A percentile compares a stretch with the other conserved stretches of the same genome.
Conservation (phyloP, 1,140 invertebrate species). For the Latrodectus geometricus region DNA sequence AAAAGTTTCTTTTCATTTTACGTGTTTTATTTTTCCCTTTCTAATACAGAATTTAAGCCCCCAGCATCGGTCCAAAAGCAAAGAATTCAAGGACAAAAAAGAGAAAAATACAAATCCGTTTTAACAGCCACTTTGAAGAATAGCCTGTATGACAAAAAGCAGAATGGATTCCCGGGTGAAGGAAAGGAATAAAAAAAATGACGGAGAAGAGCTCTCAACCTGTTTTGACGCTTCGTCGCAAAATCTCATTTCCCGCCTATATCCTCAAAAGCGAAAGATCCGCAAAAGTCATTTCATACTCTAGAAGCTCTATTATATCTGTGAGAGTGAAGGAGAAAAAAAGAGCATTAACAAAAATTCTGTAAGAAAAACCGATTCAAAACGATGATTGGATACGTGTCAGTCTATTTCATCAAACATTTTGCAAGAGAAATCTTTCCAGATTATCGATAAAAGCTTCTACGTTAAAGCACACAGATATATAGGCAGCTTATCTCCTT, state of each 20-base stretch:
- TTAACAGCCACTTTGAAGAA: constrained; percentile 8
- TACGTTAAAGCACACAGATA: background rate
- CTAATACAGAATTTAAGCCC: background rate
- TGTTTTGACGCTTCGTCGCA: constrained; percentile 42
- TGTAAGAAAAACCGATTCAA: background rate
- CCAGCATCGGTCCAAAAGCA: background rate
- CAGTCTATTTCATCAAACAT: constrained; percentile 7
- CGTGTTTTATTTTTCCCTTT: background rate
- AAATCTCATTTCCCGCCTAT: constrained; percentile 36
- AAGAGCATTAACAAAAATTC: background rate
- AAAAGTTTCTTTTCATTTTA: background rate
- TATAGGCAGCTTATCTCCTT: constrained; percentile 1
- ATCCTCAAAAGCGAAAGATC: background rate
- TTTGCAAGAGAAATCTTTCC: background rate
- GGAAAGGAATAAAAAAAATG: background rate
- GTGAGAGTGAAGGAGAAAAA: background rate
- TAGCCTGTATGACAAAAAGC: background rate
- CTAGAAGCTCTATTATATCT: constrained; percentile 30
- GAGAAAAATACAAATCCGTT: background rate
- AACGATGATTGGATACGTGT: constrained; percentile 9
- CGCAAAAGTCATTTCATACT: constrained; percentile 29
- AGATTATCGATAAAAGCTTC: background rate
- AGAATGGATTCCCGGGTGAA: background rate
- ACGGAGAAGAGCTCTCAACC: background rate
- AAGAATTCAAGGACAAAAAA: background rate